These are phyloP conservation scores for Campylomormyrus numenius DNA, from an alignment of 2,113 vertebrate genomes.

Conservation along the genomic window DNA sequence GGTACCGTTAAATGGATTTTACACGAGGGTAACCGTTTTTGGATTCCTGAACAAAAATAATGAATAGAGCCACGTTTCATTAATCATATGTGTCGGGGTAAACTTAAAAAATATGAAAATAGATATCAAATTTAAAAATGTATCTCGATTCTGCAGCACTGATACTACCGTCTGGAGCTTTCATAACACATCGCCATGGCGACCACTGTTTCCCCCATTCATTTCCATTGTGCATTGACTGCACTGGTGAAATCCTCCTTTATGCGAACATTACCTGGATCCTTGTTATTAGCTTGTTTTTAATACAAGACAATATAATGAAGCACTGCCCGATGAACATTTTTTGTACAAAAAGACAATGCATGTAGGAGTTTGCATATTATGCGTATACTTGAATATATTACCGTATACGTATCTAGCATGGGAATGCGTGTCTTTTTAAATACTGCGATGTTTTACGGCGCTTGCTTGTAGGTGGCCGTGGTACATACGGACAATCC, in stretches of 20 bases:
- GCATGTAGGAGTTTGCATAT: background rate
- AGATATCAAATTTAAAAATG: background rate
- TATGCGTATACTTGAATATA: background rate
- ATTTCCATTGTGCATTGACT: background rate
- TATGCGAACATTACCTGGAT: background rate
- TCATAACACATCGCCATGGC: slow-evolving; percentile 6
- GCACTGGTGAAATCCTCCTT: background rate
- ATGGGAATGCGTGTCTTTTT: background rate
- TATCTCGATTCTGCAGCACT: background rate
- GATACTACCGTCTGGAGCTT: slow-evolving; percentile 7
- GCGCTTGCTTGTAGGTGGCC: background rate
- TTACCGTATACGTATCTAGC: background rate
- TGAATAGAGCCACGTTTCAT: background rate
- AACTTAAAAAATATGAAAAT: background rate
- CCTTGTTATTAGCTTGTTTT: background rate
- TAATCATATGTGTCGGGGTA: background rate
- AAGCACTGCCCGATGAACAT: background rate
- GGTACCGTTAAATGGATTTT: background rate
- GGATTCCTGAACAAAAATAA: background rate
- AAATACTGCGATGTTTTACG: background rate
- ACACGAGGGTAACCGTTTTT: background rate
- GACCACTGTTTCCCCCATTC: background rate
- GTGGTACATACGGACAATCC: background rate
- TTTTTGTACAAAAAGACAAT: background rate
- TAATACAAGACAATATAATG: background rate